Evolutionary conservation across 2,888 invertebrate genomes (phyloP).

Genomic region (Andrena dorsata): DNA sequence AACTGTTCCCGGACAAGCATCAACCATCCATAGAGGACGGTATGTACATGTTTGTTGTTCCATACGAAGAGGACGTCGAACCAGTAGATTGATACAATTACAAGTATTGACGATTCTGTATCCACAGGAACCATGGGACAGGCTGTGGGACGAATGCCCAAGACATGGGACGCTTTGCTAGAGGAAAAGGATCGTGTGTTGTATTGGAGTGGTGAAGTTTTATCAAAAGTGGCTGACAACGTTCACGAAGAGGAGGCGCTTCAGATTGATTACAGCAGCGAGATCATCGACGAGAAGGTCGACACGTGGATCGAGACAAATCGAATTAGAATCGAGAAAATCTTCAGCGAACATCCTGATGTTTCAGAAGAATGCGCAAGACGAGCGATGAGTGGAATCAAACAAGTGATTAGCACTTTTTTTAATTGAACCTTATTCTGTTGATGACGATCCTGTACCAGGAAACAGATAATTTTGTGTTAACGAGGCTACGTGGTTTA

Average conservation of each 20-base stretch:
- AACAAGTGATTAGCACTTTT: constrained; percentile 61
- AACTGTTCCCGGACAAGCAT: no score
- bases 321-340: constrained; percentile 47
- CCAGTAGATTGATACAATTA: constrained; percentile 9
- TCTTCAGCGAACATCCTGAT: constrained; percentile 44
- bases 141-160: constrained; percentile 71
- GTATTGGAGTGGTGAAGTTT: constrained; percentile 75
- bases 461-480: background rate
- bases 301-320: constrained; percentile 69
- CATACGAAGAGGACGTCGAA: constrained; percentile 8
- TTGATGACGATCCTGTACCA: background rate
- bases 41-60: no score
- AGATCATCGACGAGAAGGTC: constrained; percentile 70
- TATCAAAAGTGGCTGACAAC: constrained; percentile 74
- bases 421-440: background rate
- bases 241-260: constrained; percentile 72
- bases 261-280: constrained; percentile 70
- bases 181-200: constrained; percentile 73
- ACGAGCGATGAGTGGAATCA: constrained; percentile 42
- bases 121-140: constrained; percentile 73
- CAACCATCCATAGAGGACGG: no score
- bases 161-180: constrained; percentile 69
- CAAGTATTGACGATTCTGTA: background rate
- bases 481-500: background rate
- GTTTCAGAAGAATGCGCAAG: constrained; percentile 27